A percentile compares a stretch with the other conserved stretches of the same genome.
phyloP scores from a whole-genome alignment of 2,797 vertebrate species.

The Pelochelys cantorii region DNA sequence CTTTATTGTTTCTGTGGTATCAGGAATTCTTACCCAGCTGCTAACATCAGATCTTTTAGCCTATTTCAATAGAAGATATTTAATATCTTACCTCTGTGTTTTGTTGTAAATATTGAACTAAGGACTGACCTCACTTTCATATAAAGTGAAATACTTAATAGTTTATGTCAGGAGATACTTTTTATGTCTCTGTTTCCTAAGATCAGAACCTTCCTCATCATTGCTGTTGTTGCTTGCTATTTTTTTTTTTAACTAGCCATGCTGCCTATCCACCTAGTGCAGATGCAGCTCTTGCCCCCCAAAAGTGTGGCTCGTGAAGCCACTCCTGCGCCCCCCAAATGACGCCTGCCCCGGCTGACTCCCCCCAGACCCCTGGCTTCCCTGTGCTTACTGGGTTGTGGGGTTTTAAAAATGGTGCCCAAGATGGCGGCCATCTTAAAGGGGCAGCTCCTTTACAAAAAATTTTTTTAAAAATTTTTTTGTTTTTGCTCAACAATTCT shows the following conservation, averaged over 20 bases:
- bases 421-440: too few species aligned
- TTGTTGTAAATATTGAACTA: background rate
- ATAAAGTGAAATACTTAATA: background rate
- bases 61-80: background rate
- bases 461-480: too few species aligned
- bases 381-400: too few species aligned
- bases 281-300: too few species aligned
- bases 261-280: background rate
- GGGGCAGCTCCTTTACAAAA: too few species aligned
- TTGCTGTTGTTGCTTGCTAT: background rate
- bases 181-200: background rate
- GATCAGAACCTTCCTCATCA: background rate
- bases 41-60: background rate
- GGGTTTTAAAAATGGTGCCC: too few species aligned
- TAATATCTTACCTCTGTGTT: background rate
- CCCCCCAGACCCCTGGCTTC: too few species aligned
- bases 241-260: background rate
- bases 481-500: too few species aligned
- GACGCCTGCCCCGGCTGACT: too few species aligned
- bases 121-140: background rate
- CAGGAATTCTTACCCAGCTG: background rate
- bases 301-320: too few species aligned
- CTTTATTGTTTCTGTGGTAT: rapidly evolving
- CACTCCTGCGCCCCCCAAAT: too few species aligned
- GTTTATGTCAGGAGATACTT: background rate